phyloP scores from a whole-genome alignment of 1,140 invertebrate genomes.

The Apolygus lucorum region DNA sequence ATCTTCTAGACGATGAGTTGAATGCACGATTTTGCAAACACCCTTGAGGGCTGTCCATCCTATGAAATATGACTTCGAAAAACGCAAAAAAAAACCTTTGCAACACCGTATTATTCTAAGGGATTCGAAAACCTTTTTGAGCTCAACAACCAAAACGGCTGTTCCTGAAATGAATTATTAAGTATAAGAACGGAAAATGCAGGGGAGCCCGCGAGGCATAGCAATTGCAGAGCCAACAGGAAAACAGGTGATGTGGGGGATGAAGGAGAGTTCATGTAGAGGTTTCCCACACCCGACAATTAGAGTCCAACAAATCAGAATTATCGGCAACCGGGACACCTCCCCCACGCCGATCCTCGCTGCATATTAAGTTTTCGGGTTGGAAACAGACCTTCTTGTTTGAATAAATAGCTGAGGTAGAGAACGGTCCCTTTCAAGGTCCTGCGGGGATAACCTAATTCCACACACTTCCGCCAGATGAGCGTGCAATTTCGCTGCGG shows the following conservation, averaged over 20 bases:
- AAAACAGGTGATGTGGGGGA: too few species aligned
- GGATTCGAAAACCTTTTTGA: too few species aligned
- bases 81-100: too few species aligned
- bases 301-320: constrained; percentile 1
- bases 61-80: too few species aligned
- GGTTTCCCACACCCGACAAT: not conserved
- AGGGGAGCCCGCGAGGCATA: not conserved
- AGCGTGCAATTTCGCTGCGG: too few species aligned
- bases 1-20: too few species aligned
- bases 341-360: not conserved
- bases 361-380: not conserved
- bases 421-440: too few species aligned
- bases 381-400: not conserved
- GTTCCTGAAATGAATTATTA: not conserved
- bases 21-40: too few species aligned
- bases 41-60: too few species aligned
- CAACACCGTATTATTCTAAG: too few species aligned
- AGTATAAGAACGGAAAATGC: not conserved
- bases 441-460: not conserved
- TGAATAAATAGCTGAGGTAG: not conserved
- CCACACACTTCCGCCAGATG: not conserved
- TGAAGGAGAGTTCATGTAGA: not conserved
- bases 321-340: not conserved
- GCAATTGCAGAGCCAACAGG: not conserved
- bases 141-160: not conserved